A percentile compares a stretch with the other conserved stretches of the same genome.
Conservation (phyloP, 2,113 vertebrate genomes). For the Herpetotheres cachinnans region DNA sequence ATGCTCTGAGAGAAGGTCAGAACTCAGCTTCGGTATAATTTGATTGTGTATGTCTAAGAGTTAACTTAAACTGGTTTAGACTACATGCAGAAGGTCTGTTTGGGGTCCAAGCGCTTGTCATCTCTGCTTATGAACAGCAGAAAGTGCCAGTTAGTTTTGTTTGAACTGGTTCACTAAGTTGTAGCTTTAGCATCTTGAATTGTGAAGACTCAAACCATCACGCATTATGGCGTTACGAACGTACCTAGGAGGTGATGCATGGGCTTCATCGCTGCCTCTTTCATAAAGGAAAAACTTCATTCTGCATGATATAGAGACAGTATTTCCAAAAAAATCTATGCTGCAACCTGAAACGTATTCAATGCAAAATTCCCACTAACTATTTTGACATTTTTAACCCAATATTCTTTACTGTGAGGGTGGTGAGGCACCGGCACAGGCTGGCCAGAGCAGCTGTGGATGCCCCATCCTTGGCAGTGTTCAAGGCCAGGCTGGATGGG, state of each 20-base stretch:
- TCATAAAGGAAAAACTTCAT: neutral
- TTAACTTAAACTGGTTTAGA: neutral
- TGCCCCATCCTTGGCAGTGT: too few relatives aligned
- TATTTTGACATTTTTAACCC: neutral
- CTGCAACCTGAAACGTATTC: neutral
- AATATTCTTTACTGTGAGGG: too few relatives aligned
- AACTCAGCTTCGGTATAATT: neutral
- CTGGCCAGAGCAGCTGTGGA: too few relatives aligned
- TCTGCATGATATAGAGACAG: neutral
- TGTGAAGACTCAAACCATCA: neutral
- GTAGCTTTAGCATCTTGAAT: neutral
- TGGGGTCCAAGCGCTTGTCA: neutral
- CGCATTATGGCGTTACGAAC: neutral
- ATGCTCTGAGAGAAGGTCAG: neutral
- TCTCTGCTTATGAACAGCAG: neutral
- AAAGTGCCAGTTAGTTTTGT: neutral
- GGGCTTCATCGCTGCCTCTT: neutral
- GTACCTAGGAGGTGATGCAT: neutral
- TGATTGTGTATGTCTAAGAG: neutral
- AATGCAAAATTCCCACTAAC: neutral
- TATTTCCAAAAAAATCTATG: neutral
- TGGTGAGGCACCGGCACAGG: too few relatives aligned
- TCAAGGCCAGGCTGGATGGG: too few relatives aligned
- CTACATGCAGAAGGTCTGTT: neutral
- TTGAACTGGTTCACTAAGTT: neutral